These are phyloP conservation scores for Gobio gobio DNA, from an alignment of 2,113 vertebrate genomes.

Conservation along the genomic window DNA sequence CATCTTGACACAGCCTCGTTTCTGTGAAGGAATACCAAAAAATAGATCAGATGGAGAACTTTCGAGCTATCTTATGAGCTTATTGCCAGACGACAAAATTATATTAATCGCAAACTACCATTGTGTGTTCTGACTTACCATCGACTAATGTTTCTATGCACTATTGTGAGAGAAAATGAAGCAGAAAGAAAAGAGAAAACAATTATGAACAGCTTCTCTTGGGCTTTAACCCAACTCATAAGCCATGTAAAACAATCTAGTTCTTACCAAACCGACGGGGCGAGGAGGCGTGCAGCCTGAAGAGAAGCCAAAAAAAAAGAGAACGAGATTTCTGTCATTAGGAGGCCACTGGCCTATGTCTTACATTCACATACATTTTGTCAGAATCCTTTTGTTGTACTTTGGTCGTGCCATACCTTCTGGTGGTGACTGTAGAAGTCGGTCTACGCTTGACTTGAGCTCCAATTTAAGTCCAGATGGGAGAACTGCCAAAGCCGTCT, in stretches of 20 bases:
- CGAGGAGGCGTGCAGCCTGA: slow-evolving; percentile 10
- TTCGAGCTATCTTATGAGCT: neutral
- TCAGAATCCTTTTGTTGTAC: too few relatives aligned
- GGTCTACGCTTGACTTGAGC: neutral
- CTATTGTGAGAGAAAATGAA: slow-evolving; percentile 24
- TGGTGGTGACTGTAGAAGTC: neutral
- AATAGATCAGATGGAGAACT: neutral
- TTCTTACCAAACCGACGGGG: slow-evolving; percentile 27
- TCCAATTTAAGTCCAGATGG: neutral
- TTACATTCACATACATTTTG: too few relatives aligned
- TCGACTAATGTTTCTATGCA: slow-evolving; percentile 57
- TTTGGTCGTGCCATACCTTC: neutral
- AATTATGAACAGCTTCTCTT: neutral
- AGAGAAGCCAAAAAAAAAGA: neutral
- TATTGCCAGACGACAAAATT: neutral
- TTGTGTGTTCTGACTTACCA: slow-evolving; percentile 54
- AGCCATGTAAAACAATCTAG: neutral
- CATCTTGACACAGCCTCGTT: slow-evolving; percentile 39
- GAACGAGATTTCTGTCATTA: neutral
- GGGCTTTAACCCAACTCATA: neutral
- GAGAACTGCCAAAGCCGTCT: neutral
- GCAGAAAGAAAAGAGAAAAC: slow-evolving; percentile 12
- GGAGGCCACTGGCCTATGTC: too few relatives aligned
- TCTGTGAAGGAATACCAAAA: slow-evolving; percentile 35
- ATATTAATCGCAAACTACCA: too few relatives aligned